Evolutionary conservation across 2,888 invertebrate genomes (phyloP).

Genomic region (Lasioglossum calceatum): DNA sequence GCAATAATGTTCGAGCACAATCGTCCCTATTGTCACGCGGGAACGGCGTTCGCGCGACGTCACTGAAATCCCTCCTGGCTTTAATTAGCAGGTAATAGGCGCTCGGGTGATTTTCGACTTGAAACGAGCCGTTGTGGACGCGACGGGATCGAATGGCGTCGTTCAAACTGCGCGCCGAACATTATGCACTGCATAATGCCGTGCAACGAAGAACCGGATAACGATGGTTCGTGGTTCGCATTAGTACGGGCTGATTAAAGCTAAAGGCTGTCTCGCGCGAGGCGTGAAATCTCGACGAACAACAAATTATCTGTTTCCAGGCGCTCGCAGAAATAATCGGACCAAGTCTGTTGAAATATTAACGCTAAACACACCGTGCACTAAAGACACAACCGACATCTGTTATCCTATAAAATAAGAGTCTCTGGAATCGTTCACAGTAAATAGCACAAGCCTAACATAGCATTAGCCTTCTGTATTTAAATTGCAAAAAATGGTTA

Average conservation of each 20-base stretch:
- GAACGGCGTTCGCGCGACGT: conserved; percentile 27
- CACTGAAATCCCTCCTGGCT: conserved; percentile 36
- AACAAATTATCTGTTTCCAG: conserved; percentile 24
- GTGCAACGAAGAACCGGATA: background rate
- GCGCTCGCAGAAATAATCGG: background rate
- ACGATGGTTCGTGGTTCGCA: conserved; percentile 41
- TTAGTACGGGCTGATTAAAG: conserved; percentile 37
- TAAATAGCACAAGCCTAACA: background rate
- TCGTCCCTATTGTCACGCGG: conserved; percentile 49
- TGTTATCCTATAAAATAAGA: background rate
- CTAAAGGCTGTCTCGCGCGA: background rate
- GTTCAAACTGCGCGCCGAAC: conserved; percentile 10
- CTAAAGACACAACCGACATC: background rate
- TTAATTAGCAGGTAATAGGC: conserved; percentile 63
- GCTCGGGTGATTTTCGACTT: conserved; percentile 33
- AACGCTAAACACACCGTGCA: background rate
- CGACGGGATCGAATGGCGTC: conserved; percentile 19
- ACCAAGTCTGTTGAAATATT: background rate
- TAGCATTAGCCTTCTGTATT: no score
- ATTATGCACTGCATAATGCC: background rate
- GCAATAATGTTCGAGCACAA: conserved; percentile 46
- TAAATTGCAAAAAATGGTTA: no score
- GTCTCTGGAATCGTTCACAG: background rate
- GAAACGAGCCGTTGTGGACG: conserved; percentile 36
- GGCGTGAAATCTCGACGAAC: conserved; percentile 18